phyloP scores from a whole-genome alignment of 2,797 vertebrate species.

The Carcharodon carcharias region DNA sequence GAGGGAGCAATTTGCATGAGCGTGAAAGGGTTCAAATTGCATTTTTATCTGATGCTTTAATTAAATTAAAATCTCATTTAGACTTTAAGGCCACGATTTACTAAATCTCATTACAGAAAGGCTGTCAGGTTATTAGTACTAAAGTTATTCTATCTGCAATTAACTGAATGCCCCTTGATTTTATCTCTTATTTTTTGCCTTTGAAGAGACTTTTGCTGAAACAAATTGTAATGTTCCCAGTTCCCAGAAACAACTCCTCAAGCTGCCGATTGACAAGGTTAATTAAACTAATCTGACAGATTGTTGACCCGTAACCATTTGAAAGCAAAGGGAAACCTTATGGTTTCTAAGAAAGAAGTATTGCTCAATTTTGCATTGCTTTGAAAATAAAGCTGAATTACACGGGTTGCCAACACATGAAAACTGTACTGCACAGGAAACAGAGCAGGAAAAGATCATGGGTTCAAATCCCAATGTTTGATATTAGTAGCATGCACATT shows the following conservation, averaged over 20 bases:
- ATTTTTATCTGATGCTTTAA: background rate
- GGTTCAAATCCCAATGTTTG: background rate
- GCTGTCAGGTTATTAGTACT: constrained; percentile 7
- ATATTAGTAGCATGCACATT: background rate
- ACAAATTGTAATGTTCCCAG: background rate
- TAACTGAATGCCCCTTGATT: constrained; percentile 20
- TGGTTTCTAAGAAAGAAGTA: background rate
- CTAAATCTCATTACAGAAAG: background rate
- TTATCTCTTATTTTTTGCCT: background rate
- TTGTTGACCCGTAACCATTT: constrained; percentile 25
- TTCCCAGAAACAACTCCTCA: background rate
- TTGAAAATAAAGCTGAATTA: background rate
- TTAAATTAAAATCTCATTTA: constrained; percentile 32
- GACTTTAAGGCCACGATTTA: background rate
- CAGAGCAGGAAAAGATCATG: background rate
- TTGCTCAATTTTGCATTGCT: background rate
- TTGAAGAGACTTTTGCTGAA: constrained; percentile 8
- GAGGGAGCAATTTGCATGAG: background rate
- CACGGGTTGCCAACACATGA: background rate
- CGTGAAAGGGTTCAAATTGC: background rate
- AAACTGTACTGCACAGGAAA: background rate
- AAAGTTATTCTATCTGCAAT: constrained; percentile 19
- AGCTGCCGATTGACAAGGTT: constrained; percentile 7
- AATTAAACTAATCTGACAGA: constrained; percentile 34
- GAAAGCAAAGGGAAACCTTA: background rate